Evolutionary conservation across 1,140 invertebrate species (phyloP).

Genomic region (Sarcophaga bullata): DNA sequence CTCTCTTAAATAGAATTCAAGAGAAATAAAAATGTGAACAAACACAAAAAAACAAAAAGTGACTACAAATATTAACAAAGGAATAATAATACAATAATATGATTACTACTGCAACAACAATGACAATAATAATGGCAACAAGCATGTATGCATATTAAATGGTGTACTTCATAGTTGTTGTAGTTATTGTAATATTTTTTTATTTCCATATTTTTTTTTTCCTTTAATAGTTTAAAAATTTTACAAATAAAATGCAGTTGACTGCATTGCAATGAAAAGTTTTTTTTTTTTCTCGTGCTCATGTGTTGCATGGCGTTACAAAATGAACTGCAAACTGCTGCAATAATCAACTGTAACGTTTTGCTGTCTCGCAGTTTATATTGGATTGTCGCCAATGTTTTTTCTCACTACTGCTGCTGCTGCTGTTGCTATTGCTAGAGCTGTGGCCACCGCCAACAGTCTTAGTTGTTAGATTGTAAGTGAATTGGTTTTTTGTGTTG

Average conservation of each 20-base stretch:
- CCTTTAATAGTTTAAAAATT: too few species aligned
- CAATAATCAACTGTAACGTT: too few species aligned
- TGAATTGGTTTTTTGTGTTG: constrained; percentile 3
- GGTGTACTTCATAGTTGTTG: not conserved
- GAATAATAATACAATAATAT: constrained; percentile 3
- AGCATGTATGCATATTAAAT: not conserved
- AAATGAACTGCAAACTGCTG: too few species aligned
- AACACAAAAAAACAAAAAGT: not conserved
- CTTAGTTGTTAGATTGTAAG: constrained; percentile 12
- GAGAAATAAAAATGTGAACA: not conserved
- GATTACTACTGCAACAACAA: not conserved
- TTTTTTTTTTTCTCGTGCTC: too few species aligned
- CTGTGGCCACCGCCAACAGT: not conserved
- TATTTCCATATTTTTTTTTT: too few species aligned
- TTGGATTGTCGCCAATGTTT: constrained; percentile 26
- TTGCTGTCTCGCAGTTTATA: not conserved
- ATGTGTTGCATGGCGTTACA: constrained; percentile 7
- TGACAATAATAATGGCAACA: constrained; percentile 3
- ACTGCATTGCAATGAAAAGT: not conserved
- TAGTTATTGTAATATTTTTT: not conserved
- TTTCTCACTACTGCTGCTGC: not conserved
- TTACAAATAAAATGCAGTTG: constrained; percentile 11
- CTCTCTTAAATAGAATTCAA: too few species aligned
- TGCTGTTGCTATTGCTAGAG: too few species aligned
- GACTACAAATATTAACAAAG: not conserved